Percentiles rank a stretch among this genome's conserved stretches.
Evolutionary conservation across 2,797 vertebrate genomes (phyloP).

Genomic region (Pipistrellus kuhlii): DNA sequence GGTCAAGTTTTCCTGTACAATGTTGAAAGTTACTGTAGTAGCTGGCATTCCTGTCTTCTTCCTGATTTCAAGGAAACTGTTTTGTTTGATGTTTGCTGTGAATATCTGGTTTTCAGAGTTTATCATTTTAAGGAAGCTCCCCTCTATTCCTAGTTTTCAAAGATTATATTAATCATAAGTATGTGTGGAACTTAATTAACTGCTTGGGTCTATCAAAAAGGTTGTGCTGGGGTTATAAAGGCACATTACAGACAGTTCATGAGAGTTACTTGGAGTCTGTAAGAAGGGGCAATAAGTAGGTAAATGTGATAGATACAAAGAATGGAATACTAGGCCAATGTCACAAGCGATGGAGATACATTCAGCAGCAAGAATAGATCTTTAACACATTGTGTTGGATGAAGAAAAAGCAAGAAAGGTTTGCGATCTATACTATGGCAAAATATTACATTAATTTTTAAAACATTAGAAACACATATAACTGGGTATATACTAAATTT

Average conservation of each 20-base stretch:
- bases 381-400: background rate
- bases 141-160: background rate
- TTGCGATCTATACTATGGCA: background rate
- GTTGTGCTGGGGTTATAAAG: background rate
- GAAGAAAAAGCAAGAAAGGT: background rate
- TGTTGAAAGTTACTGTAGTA: conserved; percentile 13
- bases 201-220: background rate
- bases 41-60: background rate
- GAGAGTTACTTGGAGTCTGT: background rate
- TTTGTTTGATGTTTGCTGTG: background rate
- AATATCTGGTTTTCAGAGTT: background rate
- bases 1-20: background rate
- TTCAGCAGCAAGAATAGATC: background rate
- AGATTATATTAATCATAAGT: background rate
- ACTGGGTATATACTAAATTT: background rate
- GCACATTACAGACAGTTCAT: background rate
- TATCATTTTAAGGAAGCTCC: conserved; percentile 1
- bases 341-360: background rate
- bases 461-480: background rate
- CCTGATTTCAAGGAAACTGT: background rate
- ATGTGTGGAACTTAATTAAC: background rate
- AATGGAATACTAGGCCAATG: background rate
- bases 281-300: background rate
- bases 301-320: background rate
- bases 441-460: background rate